These are phyloP conservation scores for Notarius quadriscutis DNA, from an alignment of 2,113 vertebrate species.

Conservation along the genomic window DNA sequence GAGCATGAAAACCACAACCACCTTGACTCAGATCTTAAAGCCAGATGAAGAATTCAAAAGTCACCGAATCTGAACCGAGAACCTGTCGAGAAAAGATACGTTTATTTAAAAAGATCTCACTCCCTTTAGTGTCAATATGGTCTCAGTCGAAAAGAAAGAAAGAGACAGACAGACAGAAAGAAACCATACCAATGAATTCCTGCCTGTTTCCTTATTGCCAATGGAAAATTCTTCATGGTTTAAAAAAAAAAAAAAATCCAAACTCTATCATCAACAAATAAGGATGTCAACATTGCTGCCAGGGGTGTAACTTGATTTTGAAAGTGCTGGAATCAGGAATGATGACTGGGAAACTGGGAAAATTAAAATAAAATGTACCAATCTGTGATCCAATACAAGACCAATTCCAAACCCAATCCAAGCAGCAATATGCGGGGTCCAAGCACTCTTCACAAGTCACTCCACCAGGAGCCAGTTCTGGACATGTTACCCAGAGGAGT, in stretches of 20 bases:
- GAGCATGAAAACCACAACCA: slow-evolving; percentile 8
- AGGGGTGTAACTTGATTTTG: neutral
- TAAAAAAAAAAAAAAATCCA: neutral
- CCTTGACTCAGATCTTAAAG: slow-evolving; percentile 21
- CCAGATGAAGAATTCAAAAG: neutral
- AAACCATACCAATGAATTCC: neutral
- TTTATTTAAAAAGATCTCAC: neutral
- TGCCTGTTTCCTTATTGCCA: neutral
- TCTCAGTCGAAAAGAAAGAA: neutral
- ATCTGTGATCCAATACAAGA: neutral
- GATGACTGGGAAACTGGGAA: neutral
- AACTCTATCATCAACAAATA: slow-evolving; percentile 5
- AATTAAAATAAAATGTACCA: neutral
- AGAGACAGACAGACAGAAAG: neutral
- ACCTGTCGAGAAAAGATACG: neutral
- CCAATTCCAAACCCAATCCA: neutral
- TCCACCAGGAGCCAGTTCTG: neutral
- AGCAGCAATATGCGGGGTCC: neutral
- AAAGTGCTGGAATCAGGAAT: neutral
- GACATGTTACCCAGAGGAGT: neutral
- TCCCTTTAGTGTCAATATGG: neutral
- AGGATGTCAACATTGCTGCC: neutral
- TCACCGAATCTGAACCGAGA: neutral
- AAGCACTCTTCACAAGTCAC: neutral
- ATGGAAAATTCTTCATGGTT: slow-evolving; percentile 8